phyloP scores from a whole-genome alignment of 2,113 vertebrate species.

The Athene noctua region DNA sequence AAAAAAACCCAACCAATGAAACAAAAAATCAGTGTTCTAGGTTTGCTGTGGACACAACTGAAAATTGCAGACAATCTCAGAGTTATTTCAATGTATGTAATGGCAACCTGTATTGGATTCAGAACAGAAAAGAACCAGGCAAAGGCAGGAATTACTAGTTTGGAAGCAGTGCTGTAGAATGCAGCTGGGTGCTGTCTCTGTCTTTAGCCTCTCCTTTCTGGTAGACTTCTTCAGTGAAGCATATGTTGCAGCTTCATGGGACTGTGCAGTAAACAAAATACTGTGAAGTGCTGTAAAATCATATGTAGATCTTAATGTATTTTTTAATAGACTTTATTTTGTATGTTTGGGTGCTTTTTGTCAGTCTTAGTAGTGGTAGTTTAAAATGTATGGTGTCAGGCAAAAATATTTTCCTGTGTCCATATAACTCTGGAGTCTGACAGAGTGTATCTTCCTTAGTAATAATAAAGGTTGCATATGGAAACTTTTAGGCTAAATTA shows the following conservation, averaged over 20 bases:
- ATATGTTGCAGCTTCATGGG: background rate
- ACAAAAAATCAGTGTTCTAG: background rate
- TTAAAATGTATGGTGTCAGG: background rate
- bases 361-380: background rate
- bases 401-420: background rate
- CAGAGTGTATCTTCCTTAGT: background rate
- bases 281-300: background rate
- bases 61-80: background rate
- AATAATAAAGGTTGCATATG: background rate
- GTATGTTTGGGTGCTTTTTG: background rate
- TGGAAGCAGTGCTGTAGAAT: background rate
- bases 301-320: accelerated
- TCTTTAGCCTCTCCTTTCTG: background rate
- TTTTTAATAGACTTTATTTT: background rate
- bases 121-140: background rate
- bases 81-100: background rate
- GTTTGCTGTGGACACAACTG: background rate
- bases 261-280: background rate
- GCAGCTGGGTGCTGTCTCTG: background rate
- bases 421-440: background rate
- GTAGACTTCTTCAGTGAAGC: background rate
- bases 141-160: background rate
- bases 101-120: background rate
- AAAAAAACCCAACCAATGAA: background rate
- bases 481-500: background rate